These are phyloP conservation scores for Salvelinus sp. DNA, from an alignment of 2,113 vertebrate genomes.

Conservation along the genomic window DNA sequence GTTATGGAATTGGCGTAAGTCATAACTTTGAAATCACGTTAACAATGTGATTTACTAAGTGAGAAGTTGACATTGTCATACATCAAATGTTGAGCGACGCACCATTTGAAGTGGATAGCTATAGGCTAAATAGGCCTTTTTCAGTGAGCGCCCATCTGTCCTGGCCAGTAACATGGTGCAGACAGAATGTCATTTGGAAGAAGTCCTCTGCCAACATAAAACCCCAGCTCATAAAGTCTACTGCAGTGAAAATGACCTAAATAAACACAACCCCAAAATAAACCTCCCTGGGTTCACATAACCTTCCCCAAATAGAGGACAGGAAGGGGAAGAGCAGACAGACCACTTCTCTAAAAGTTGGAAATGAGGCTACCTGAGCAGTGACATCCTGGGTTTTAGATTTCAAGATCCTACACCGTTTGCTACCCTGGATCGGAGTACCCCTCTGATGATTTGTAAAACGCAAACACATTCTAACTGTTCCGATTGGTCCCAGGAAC, in stretches of 20 bases:
- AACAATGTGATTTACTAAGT: too few relatives aligned
- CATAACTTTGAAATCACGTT: not conserved
- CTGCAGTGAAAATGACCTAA: constrained; percentile 46
- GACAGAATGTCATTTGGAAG: constrained; percentile 36
- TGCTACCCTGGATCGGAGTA: too few relatives aligned
- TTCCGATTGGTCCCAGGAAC: too few relatives aligned
- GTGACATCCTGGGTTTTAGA: not conserved
- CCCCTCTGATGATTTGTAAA: too few relatives aligned
- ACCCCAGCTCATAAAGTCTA: constrained; percentile 47
- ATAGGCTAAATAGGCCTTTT: not conserved
- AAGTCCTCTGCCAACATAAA: constrained; percentile 45
- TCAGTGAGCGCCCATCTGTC: not conserved
- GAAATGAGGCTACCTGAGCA: not conserved
- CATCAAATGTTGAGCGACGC: not conserved
- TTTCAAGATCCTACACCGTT: not conserved
- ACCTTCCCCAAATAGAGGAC: constrained; percentile 16
- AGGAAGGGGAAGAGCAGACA: constrained; percentile 9
- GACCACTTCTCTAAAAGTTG: not conserved
- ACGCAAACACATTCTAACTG: too few relatives aligned
- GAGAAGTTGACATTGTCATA: not conserved
- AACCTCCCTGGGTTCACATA: constrained; percentile 21
- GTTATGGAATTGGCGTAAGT: not conserved
- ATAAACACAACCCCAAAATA: constrained; percentile 49
- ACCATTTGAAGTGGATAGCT: not conserved
- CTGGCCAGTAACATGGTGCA: constrained; percentile 30